A percentile compares a stretch with the other conserved stretches of the same genome.
phyloP scores from a whole-genome alignment of 2,797 vertebrate genomes.

The Synaphobranchus kaupii region DNA sequence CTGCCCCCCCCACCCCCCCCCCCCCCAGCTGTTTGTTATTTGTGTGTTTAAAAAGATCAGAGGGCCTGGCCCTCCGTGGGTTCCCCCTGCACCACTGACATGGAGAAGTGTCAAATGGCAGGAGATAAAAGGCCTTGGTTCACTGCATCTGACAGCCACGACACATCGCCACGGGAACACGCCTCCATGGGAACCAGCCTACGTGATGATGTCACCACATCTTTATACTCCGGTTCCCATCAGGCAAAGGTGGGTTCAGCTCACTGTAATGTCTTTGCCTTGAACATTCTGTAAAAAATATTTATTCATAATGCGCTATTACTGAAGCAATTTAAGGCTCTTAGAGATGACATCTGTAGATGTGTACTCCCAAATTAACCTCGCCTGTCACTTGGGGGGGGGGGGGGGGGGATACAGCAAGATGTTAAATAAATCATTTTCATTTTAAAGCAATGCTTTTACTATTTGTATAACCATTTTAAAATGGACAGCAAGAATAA shows the following conservation, averaged over 20 bases:
- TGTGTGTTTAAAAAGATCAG: constrained; percentile 21
- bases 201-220: background rate
- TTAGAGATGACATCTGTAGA: background rate
- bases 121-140: constrained; percentile 15
- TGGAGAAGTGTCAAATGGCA: background rate
- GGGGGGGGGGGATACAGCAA: background rate
- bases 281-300: background rate
- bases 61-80: background rate
- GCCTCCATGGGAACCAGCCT: background rate
- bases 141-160: constrained; percentile 9
- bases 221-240: background rate
- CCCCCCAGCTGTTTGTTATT: background rate
- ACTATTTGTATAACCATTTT: background rate
- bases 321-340: background rate
- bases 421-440: background rate
- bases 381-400: background rate
- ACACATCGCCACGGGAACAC: constrained; percentile 6
- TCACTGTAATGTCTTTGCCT: background rate
- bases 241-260: background rate
- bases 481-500: background rate
- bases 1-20: background rate
- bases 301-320: constrained; percentile 8
- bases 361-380: background rate
- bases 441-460: background rate
- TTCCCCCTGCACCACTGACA: background rate